Base-by-base conservation (phyloP, 2,113 vertebrate species). In the Mustela nigripes region DNA sequence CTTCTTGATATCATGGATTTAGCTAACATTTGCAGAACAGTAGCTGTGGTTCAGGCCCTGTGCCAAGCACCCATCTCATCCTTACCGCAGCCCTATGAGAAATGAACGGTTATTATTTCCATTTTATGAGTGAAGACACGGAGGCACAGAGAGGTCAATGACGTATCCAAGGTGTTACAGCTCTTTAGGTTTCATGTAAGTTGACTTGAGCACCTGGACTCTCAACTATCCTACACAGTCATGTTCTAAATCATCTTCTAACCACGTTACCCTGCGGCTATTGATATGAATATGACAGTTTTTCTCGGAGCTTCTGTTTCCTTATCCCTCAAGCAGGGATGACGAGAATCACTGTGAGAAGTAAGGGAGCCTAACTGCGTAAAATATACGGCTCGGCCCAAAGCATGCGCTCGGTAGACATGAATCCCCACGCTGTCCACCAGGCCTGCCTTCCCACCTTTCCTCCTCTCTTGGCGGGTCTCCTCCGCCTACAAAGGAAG, bases 401-500 rank as follows among this genome's bases (percentile, higher is more conserved):
- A 88, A 81, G 69, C 53, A 71, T 63, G 60, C 58, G 31, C 24
- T 88, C 36, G 21, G 58, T 28, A 48, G 58, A 45, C 18, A 63
- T 0, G 31, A 56, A 62, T 31, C 28, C 33, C 33, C 36, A 50
- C 0, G 0, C 9, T 4, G 39, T 60, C 83, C 65, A 58, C 62
- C 7, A 65, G 79, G 31, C 81, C 48, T 7, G 56, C 60, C n/a
- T 67, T 53, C 36, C 22, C 33, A 2, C 28, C 10, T 39, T n/a
- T 48, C 79, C 39, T 79, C 48, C 18, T 39, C 56, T 22, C 73
- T 45, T 2, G 1, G 45, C 18, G 9, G 4, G 21, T 39, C 79
- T 74, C 91, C 73, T 28, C 84, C 7, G 36, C 45, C 60, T 71
- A 18, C 86, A 56, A 86, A 86, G 71, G 65, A 74, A 97, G 82